phyloP scores from a whole-genome alignment of 2,888 invertebrate species.

The Drosophila phalerata region DNA sequence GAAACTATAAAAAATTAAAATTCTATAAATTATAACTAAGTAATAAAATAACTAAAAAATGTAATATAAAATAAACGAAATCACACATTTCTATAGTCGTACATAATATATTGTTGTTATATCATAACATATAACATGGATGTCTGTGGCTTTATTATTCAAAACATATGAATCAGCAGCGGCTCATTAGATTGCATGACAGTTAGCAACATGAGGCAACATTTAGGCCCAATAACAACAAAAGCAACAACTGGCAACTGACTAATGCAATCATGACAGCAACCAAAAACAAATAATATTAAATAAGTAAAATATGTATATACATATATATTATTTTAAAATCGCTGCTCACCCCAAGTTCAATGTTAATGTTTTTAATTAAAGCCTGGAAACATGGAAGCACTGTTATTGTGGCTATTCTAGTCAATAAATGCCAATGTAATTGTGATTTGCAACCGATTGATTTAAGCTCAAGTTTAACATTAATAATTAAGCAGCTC shows the following conservation, averaged over 20 bases:
- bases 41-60: too few species aligned
- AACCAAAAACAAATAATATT: conserved; percentile 17
- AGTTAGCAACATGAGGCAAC: conserved; percentile 28
- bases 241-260: not conserved
- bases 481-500: conserved; percentile 6
- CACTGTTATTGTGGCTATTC: conserved; percentile 13
- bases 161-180: conserved; percentile 37
- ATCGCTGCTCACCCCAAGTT: conserved; percentile 63
- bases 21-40: too few species aligned
- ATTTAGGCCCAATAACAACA: conserved; percentile 33
- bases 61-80: not conserved
- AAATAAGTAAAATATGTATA: conserved; percentile 31
- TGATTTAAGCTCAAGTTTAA: conserved; percentile 1
- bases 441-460: conserved; percentile 1
- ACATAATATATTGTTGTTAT: conserved; percentile 12
- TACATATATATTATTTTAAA: not conserved
- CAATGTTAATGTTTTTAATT: too few species aligned
- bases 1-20: too few species aligned
- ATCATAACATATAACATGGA: conserved; percentile 10
- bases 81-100: not conserved
- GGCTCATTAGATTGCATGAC: conserved; percentile 69
- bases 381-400: conserved; percentile 27
- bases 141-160: conserved; percentile 4
- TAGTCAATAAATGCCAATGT: conserved; percentile 10
- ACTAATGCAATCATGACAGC: conserved; percentile 34